These are phyloP conservation scores for Drosophila nigrodunni DNA, from an alignment of 1,140 invertebrate species.

Conservation along the genomic window DNA sequence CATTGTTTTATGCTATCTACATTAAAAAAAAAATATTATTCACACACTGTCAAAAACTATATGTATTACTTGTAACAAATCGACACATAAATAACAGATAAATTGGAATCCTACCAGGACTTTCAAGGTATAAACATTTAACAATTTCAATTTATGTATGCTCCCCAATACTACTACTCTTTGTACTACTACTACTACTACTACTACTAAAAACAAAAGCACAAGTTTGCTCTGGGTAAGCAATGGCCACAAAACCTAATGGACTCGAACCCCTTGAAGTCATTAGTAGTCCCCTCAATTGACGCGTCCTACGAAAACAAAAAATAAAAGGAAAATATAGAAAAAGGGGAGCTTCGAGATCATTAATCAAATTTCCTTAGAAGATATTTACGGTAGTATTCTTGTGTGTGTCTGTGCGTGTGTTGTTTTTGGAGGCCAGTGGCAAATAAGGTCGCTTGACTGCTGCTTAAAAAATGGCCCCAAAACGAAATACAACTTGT, in stretches of 20 bases:
- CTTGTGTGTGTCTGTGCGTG: conserved; percentile 24
- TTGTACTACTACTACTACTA: conserved; percentile 3
- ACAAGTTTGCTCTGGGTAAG: conserved; percentile 55
- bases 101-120: conserved; percentile 85
- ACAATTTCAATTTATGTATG: conserved; percentile 71
- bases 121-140: conserved; percentile 84
- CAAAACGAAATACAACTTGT: conserved; percentile 69
- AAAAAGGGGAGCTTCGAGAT: conserved; percentile 53
- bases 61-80: conserved; percentile 72
- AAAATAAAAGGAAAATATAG: no score
- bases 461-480: conserved; percentile 59
- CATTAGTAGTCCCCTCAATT: conserved; percentile 59
- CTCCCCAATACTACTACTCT: conserved; percentile 16
- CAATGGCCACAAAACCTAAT: conserved; percentile 68
- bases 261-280: conserved; percentile 75
- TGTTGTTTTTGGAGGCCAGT: conserved; percentile 18
- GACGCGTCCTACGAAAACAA: conserved; percentile 2
- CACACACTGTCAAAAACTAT: conserved; percentile 35
- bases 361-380: conserved; percentile 78
- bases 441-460: conserved; percentile 41
- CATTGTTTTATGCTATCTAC: conserved; percentile 58
- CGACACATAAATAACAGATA: conserved; percentile 83
- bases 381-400: conserved; percentile 29
- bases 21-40: conserved; percentile 5
- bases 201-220: conserved; percentile 38